Evolutionary conservation across 92 coral and sea anemone species (phyloP), one percentile per base, ranked within the genome.

Genomic region (Actinernus sp.): DNA sequence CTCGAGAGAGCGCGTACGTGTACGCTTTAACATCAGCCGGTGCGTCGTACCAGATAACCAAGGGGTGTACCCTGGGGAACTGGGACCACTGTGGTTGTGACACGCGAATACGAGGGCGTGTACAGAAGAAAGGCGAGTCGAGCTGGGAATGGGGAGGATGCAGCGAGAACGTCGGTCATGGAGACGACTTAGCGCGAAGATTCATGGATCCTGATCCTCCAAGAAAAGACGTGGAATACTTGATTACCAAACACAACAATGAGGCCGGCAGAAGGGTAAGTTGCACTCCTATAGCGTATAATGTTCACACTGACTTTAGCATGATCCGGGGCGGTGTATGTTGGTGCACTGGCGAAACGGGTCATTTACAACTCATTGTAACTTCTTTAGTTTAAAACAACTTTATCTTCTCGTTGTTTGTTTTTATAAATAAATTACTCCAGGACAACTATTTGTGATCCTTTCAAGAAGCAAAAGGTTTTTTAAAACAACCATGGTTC

Each of bases 121-220:
- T 61, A 19, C 49, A 51, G 30, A 65, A 58, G 14, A 31, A 39
- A 14, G 74, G 56, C 20, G 82, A 82, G 40, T 0, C 56, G 12
- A 56, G 73, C 19, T 93, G 91, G 89, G 82, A 69, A 16, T 90
- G 97, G 97, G 97, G 96, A 20, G 97, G 97, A 5, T 93, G 98
- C 38, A 76, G 93, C n/a, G 92, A 90, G 32, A 54, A 93, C 63
- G 49, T 74, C 12, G 49, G 62, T 3, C 56, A 41, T 48, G 97
- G 98, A 17, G 65, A 65, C 40, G 81, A 79, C 0, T 74, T 64
- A 43, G 78, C 94, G 4, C 60, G 52, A 19, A 40, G 57, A 0
- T 90, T 90, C 43, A 86, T 93, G 97, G 97, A 93, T 43, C 93
- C 94, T 1, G 49, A 55, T 3, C 79, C 78, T 41, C 65, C 46